Conservation (phyloP, 2,888 invertebrate genomes). For the Rapana venosa region DNA sequence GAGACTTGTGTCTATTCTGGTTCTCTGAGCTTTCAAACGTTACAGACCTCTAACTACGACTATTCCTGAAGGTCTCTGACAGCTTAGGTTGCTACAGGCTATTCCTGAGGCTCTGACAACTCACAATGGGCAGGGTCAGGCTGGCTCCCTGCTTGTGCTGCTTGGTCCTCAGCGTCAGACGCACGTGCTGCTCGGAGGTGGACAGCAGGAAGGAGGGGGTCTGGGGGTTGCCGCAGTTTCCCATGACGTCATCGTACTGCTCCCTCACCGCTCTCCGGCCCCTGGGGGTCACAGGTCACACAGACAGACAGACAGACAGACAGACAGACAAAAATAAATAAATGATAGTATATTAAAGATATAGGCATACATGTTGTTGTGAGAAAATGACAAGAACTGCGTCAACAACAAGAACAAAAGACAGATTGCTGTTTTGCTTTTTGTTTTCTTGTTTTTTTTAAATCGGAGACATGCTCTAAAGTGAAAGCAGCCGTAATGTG, state of each 20-base stretch:
- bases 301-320: background rate
- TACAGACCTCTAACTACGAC: too few relatives aligned
- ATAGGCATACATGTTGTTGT: background rate
- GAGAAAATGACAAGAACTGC: too few relatives aligned
- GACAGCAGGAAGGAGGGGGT: slow-evolving; percentile 63
- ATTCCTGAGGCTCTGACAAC: background rate
- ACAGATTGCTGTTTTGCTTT: too few relatives aligned
- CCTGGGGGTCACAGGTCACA: background rate
- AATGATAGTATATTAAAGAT: background rate
- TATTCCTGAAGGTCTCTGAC: too few relatives aligned
- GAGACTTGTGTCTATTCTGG: too few relatives aligned
- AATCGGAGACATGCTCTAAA: too few relatives aligned
- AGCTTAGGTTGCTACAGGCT: too few relatives aligned
- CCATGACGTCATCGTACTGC: slow-evolving; percentile 56
- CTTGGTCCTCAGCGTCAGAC: slow-evolving; percentile 59
- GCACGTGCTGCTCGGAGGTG: slow-evolving; percentile 57
- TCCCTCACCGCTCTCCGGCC: background rate
- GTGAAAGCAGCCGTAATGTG: too few relatives aligned
- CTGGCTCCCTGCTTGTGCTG: slow-evolving; percentile 50
- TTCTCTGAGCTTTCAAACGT: too few relatives aligned
- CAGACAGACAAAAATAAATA: background rate
- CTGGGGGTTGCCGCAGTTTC: slow-evolving; percentile 61
- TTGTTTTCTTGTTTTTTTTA: too few relatives aligned
- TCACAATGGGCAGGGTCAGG: slow-evolving; percentile 54
- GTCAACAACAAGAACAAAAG: too few relatives aligned